Base-by-base conservation (phyloP, 2,797 vertebrate species). In the Nannoperca australis region DNA sequence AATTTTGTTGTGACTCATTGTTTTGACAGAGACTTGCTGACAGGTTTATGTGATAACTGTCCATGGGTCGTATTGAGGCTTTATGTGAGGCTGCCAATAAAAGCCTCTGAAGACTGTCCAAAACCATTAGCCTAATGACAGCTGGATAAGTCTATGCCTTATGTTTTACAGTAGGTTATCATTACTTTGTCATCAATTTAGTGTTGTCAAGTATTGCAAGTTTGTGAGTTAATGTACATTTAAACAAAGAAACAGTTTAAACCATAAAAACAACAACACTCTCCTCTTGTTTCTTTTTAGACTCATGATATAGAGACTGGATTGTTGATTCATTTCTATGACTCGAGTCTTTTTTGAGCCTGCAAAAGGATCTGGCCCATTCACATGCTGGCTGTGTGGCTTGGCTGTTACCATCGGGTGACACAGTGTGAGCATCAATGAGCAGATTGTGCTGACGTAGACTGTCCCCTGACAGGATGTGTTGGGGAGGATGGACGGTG, bases 361-460 rank as follows among this genome's bases (percentile, higher is more conserved):
- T 72, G 55, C 24, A 1, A 76, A 75, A 71, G 27, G 73, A 78
- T 84, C 73, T 71, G 81, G 73, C 62, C 75, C 47, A 34, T 81
- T 84, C 53, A 73, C 70, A 78, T 45, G 78, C 85, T 86, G 63
- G 61, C 68, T 73, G 74, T 73, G 82, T 67, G 73, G 68, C 83
- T 72, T 75, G 78, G 76, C 82, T 81, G 72, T 82, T 56, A 74
- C 72, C 75, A 81, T 79, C 66, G 3, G 85, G 88, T 82, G 82
- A 70, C 86, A 83, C 90, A 89, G 88, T 83, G 77, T 87, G 89
- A 90, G 85, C 84, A 88, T 86, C 72, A 53, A 80, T 70, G 47
- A 88, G 86, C 91, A 90, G 88, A 88, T 91, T 92, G 85, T 88
- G 90, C 89, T 91, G 90, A 92, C 75, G 79, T 72, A 18, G 80